Evolutionary conservation across 2,888 invertebrate genomes (phyloP).

Genomic region (Aelia acuminata): DNA sequence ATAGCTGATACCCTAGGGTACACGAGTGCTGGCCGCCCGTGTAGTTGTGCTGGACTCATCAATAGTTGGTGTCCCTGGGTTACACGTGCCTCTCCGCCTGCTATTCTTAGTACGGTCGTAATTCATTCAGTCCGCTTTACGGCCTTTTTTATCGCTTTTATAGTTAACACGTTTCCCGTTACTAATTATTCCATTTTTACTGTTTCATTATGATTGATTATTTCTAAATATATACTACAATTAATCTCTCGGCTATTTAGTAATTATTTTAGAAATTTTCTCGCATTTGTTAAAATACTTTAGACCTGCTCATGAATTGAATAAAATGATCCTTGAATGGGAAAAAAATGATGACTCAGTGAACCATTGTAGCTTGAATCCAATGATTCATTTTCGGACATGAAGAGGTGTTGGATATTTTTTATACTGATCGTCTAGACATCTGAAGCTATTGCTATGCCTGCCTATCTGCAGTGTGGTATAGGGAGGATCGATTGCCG

Average conservation of each 20-base stretch:
- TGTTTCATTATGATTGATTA: not conserved
- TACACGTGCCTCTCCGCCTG: not conserved
- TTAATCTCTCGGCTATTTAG: not conserved
- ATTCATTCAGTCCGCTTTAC: conserved; percentile 6
- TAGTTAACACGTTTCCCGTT: not conserved
- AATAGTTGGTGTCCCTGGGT: not conserved
- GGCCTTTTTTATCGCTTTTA: conserved; percentile 28
- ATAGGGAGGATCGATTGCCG: no score
- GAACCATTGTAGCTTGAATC: no score
- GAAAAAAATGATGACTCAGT: no score
- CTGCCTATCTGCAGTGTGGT: no score
- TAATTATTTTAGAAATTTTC: no score
- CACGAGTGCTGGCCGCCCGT: not conserved
- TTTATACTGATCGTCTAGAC: no score
- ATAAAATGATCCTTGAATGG: no score
- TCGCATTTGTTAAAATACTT: no score
- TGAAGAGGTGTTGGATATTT: no score
- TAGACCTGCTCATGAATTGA: no score
- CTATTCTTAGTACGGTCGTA: not conserved
- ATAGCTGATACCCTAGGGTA: not conserved
- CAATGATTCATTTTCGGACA: no score
- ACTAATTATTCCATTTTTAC: conserved; percentile 4
- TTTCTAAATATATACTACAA: not conserved
- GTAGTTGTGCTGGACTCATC: conserved; percentile 11
- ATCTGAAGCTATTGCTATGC: no score